These are phyloP conservation scores for Sebastes umbrosus DNA, from an alignment of 2,797 vertebrate genomes.

Conservation along the genomic window DNA sequence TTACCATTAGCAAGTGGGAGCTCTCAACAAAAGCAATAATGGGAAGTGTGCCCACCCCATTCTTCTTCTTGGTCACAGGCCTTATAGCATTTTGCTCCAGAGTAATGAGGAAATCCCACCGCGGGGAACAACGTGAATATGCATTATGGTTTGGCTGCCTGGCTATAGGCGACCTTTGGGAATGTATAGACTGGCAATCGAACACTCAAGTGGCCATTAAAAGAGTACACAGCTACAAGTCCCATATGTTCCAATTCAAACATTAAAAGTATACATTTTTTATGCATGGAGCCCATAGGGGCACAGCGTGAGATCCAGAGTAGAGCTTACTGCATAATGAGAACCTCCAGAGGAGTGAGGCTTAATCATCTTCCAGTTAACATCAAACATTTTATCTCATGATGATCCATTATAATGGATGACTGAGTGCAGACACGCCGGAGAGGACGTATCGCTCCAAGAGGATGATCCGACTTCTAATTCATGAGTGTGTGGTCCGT, in stretches of 20 bases:
- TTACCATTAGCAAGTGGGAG: slow-evolving; percentile 54
- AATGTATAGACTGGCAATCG: slow-evolving; percentile 25
- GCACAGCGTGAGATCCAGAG: slow-evolving; percentile 15
- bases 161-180: slow-evolving; percentile 38
- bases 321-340: slow-evolving; percentile 9
- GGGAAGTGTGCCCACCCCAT: slow-evolving; percentile 22
- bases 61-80: slow-evolving; percentile 39
- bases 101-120: slow-evolving; percentile 45
- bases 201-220: slow-evolving; percentile 31
- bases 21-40: slow-evolving; percentile 59
- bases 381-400: slow-evolving; percentile 43
- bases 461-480: slow-evolving; percentile 42
- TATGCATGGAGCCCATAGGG: slow-evolving; percentile 28
- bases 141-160: slow-evolving; percentile 4
- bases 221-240: slow-evolving; percentile 34
- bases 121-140: slow-evolving; percentile 46
- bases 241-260: slow-evolving; percentile 38
- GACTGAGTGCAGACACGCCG: slow-evolving; percentile 27
- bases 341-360: slow-evolving; percentile 23
- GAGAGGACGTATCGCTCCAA: slow-evolving; percentile 17
- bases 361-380: slow-evolving; percentile 44
- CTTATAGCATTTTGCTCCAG: slow-evolving; percentile 3
- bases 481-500: slow-evolving; percentile 34
- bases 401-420: slow-evolving; percentile 25
- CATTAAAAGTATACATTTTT: slow-evolving; percentile 10